Conservation (phyloP, 2,888 invertebrate species). For the Tuberolachnus salignus region DNA sequence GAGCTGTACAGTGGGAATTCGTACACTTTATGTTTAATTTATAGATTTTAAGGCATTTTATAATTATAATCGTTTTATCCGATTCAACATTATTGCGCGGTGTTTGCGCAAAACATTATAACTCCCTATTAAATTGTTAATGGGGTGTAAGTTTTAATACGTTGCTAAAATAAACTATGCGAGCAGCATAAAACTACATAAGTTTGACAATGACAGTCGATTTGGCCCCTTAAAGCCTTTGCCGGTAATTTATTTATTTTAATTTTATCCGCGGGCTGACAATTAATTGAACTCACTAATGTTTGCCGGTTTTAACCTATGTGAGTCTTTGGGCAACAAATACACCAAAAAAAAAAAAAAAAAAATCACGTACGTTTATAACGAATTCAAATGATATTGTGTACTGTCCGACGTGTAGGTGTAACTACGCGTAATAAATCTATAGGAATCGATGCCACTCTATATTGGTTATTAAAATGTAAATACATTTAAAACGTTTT, state of each 20-base stretch:
- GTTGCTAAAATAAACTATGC: conserved; percentile 44
- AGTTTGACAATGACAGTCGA: conserved; percentile 39
- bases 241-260: conserved; percentile 32
- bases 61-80: conserved; percentile 25
- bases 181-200: conserved; percentile 40
- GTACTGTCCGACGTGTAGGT: no score
- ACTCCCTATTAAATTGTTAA: conserved; percentile 29
- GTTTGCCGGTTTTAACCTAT: neutral
- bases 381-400: no score
- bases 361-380: no score
- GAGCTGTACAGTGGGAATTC: no score
- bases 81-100: neutral
- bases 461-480: no score
- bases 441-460: no score
- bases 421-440: no score
- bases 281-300: conserved; percentile 30
- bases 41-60: conserved; percentile 7
- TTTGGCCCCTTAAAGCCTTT: conserved; percentile 12
- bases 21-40: neutral
- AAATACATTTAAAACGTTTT: no score
- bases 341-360: no score
- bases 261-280: neutral
- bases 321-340: neutral
- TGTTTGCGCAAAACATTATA: conserved; percentile 16
- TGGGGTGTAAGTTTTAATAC: conserved; percentile 41